Conservation (phyloP, 2,113 vertebrate genomes). For the Oryzias melastigma region DNA sequence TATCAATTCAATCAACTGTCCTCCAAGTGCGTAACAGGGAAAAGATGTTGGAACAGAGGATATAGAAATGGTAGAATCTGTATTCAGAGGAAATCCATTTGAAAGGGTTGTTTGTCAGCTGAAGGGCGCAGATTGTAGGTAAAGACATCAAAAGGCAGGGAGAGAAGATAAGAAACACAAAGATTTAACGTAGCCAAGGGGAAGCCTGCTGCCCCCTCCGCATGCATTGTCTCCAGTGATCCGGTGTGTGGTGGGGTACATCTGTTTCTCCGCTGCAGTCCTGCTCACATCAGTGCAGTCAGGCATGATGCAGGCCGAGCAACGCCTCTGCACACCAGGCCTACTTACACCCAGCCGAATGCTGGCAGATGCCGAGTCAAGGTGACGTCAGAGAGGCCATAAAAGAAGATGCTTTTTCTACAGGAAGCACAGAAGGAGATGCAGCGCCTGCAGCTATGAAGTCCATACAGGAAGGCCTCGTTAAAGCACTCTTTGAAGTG, state of each 20-base stretch:
- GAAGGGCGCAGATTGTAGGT: constrained; percentile 58
- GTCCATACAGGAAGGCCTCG: constrained; percentile 69
- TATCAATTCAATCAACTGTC: background rate
- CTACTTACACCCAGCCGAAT: background rate
- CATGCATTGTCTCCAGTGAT: constrained; percentile 60
- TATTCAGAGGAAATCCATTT: constrained; percentile 70
- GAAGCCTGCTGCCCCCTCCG: constrained; percentile 53
- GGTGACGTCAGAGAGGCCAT: constrained; percentile 11
- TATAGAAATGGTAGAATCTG: constrained; percentile 49
- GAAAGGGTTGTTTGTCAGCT: constrained; percentile 63
- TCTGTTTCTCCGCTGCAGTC: constrained; percentile 61
- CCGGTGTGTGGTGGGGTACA: constrained; percentile 28
- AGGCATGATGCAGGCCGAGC: constrained; percentile 47
- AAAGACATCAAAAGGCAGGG: constrained; percentile 47
- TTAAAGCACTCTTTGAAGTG: constrained; percentile 71
- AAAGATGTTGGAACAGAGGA: constrained; percentile 50
- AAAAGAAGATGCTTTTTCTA: constrained; percentile 1
- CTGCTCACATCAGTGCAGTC: constrained; percentile 70
- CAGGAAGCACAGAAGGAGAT: constrained; percentile 20
- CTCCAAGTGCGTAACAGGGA: constrained; percentile 20
- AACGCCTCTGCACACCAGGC: constrained; percentile 34
- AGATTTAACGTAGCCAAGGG: constrained; percentile 74
- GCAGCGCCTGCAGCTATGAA: constrained; percentile 60
- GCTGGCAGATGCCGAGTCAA: constrained; percentile 11
- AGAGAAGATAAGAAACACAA: constrained; percentile 65